Base-by-base conservation (phyloP, 2,113 vertebrate genomes). In the Lophius piscatorius region DNA sequence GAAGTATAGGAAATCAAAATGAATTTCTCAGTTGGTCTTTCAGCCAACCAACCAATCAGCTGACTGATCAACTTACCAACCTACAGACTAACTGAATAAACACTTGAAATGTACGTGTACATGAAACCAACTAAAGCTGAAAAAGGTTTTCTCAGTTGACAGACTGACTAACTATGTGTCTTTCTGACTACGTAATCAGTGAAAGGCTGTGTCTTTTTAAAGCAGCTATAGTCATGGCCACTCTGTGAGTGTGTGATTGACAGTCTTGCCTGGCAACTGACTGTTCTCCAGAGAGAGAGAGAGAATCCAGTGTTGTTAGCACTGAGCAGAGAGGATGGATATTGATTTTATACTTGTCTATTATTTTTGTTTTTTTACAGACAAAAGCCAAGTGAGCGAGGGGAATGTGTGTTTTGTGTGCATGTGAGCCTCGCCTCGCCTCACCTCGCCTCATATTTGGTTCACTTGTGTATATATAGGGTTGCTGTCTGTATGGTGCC, bases 301-400 rank as follows among this genome's bases (percentile, higher is more conserved):
- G 65, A 70, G 64, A 78, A 41, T 47, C 56, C 74, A 75, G 74
- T 42, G 83, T 69, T 76, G 75, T 87, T 85, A 81, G 82, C 76
- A 42, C 75, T 57, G 78, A 78, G 67, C 63, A 62, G 49, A 73
- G 70, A 66, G 80, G 83, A 83, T 82, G 73, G 54, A 50, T 82
- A 90, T 88, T 80, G 86, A 88, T 88, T 88, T 83, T 78, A 70
- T 70, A 48, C 70, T 80, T 65, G 68, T 80, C 82, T 85, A 78
- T 89, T 85, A 83, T 88, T 86, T 87, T 86, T 81, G 63, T 83
- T 86, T 88, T 41, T 82, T 76, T 54, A n/a, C 62, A 48, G 39
- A 64, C 59, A 73, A 84, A 69, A 68, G 36, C 46, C 63, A 14
- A 73, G 67, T 36, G 56, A 69, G 66, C 10, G 8, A 57, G 40